Percentiles rank a stretch among this genome's conserved stretches.
Conservation (phyloP, 2,113 vertebrate species). For the Neomonachus schauinslandi region DNA sequence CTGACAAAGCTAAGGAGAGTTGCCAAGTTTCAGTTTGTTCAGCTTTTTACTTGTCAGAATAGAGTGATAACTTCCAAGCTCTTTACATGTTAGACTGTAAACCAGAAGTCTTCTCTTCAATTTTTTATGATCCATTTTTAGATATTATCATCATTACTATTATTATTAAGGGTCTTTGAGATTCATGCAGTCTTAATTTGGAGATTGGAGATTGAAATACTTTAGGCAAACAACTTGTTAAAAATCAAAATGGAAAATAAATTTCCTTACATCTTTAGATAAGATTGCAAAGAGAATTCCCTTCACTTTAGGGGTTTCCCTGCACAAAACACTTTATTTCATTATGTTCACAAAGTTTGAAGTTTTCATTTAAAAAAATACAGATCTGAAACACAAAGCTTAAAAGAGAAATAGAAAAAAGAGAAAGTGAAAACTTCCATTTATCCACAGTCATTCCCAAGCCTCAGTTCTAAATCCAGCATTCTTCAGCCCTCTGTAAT, state of each 20-base stretch:
- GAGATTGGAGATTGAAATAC: constrained; percentile 4
- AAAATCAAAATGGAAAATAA: constrained; percentile 52
- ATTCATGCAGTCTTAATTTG: not conserved
- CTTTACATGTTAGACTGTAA: not conserved
- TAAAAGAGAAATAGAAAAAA: not conserved
- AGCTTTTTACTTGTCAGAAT: not conserved
- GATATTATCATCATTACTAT: not conserved
- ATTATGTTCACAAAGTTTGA: constrained; percentile 38
- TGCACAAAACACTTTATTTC: not conserved
- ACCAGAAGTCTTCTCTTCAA: not conserved
- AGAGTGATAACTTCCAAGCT: not conserved
- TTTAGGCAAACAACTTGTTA: constrained; percentile 40
- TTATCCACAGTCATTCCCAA: not conserved
- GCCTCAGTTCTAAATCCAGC: not conserved
- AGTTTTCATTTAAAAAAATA: not conserved
- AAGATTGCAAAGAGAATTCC: constrained; percentile 70
- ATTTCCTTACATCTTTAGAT: constrained; percentile 45
- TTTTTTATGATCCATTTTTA: not conserved
- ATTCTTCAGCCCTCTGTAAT: not conserved
- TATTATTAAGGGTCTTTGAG: not conserved
- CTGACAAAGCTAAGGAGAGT: not conserved
- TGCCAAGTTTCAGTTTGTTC: not conserved
- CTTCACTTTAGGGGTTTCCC: constrained; percentile 49
- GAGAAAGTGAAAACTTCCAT: not conserved
- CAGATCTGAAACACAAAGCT: not conserved